Evolutionary conservation across 2,888 invertebrate species (phyloP).

Genomic region (Fragum fragum): DNA sequence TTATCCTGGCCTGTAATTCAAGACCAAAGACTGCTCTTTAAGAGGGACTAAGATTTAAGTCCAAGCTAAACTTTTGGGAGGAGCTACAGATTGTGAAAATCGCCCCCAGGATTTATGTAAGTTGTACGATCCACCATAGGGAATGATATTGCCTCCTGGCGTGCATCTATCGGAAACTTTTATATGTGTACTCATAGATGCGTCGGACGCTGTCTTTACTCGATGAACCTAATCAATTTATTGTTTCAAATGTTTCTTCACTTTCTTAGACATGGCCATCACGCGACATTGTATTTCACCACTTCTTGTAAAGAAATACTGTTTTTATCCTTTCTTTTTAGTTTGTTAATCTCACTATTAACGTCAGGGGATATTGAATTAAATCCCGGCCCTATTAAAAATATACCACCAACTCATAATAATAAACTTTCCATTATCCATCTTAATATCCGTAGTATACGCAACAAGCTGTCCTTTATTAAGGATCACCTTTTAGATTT

Average conservation of each 20-base stretch:
- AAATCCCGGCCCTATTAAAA: neutral
- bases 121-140: neutral
- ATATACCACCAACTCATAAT: neutral
- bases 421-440: neutral
- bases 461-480: neutral
- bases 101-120: too few relatives aligned
- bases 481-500: slow-evolving; percentile 8
- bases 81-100: too few relatives aligned
- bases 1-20: too few relatives aligned
- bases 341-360: neutral
- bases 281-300: neutral
- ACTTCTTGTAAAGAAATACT: too few relatives aligned
- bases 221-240: neutral
- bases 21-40: too few relatives aligned
- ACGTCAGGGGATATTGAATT: neutral
- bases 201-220: neutral
- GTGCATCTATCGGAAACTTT: neutral
- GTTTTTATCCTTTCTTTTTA: neutral
- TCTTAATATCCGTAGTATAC: slow-evolving; percentile 1
- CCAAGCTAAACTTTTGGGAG: too few relatives aligned
- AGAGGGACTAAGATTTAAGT: too few relatives aligned
- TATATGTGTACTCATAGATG: neutral
- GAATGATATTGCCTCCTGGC: neutral
- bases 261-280: neutral
- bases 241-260: too few relatives aligned